Evolutionary conservation across 2,797 vertebrate genomes (phyloP), one percentile per base, ranked within the genome.

Genomic region (Sebastes steindachneri): DNA sequence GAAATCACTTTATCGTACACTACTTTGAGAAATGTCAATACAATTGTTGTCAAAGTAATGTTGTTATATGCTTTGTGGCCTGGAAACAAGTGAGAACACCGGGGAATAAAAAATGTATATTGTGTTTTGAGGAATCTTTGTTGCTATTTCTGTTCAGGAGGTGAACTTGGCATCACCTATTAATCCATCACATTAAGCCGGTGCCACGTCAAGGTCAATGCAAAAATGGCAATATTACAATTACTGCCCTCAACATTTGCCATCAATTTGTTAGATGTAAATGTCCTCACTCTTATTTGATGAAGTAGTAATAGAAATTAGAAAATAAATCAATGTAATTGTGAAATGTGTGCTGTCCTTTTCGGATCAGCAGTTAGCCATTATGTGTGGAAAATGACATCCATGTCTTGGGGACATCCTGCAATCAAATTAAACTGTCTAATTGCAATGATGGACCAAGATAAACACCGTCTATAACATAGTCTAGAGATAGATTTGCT

Each of bases 21-120:
- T 69, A 85, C 89, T 87, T 90, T 77, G 84, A 91, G 77, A 95
- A 91, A 93, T 90, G 94, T 92, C 94, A 93, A 94, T 95, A 94
- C 93, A 92, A 88, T 93, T 93, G 90, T 85, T 93, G 95, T 95
- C 94, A 94, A 86, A 89, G 86, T 95, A 94, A 95, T 93, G 90
- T 89, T 75, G 88, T 94, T 95, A 94, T 86, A 92, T 73, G 68
- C 69, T 73, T 84, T 87, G 80, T 85, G 84, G 83, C 76, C n/a
- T 66, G 48, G 67, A 75, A 82, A 84, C 75, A 85, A 85, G 77
- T 9, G 51, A 82, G 79, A 83, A 57, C 23, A 41, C 17, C 0
- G 14, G 35, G 17, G 54, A 45, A 9, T 21, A 19, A 54, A 59
- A 57, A 73, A 65, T 2, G 1, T 29, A 14, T 28, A 23, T 35